Conservation (phyloP, 2,888 invertebrate genomes). For the Saturnia japonica region DNA sequence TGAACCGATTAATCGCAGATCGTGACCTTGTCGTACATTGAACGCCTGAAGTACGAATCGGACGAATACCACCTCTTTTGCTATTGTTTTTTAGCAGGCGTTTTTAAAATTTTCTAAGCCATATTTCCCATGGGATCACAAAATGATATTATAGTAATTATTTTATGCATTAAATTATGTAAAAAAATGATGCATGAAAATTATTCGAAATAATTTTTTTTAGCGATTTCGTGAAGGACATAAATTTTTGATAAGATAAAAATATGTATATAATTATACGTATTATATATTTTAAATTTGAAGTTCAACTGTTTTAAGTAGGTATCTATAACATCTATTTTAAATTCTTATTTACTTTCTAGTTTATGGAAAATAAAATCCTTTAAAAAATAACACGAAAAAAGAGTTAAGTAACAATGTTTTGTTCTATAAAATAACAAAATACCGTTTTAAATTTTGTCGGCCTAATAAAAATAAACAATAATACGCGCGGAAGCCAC, state of each 20-base stretch:
- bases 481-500: conserved; percentile 48
- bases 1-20: conserved; percentile 67
- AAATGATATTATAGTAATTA: not conserved
- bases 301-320: not conserved
- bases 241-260: too few species aligned
- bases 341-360: not conserved
- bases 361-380: not conserved
- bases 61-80: conserved; percentile 64
- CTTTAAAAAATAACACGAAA: too few species aligned
- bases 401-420: not conserved
- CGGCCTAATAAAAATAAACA: conserved; percentile 54
- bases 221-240: too few species aligned
- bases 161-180: too few species aligned
- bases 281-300: too few species aligned
- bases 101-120: conserved; percentile 28
- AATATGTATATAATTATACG: too few species aligned
- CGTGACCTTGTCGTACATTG: conserved; percentile 71
- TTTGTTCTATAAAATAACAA: not conserved
- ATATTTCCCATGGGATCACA: not conserved
- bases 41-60: conserved; percentile 63
- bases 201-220: too few species aligned
- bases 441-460: conserved; percentile 34
- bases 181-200: not conserved
- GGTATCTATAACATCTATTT: not conserved
- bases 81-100: conserved; percentile 62